Conservation (phyloP, 2,888 invertebrate genomes). For the Cynaeus angustus region DNA sequence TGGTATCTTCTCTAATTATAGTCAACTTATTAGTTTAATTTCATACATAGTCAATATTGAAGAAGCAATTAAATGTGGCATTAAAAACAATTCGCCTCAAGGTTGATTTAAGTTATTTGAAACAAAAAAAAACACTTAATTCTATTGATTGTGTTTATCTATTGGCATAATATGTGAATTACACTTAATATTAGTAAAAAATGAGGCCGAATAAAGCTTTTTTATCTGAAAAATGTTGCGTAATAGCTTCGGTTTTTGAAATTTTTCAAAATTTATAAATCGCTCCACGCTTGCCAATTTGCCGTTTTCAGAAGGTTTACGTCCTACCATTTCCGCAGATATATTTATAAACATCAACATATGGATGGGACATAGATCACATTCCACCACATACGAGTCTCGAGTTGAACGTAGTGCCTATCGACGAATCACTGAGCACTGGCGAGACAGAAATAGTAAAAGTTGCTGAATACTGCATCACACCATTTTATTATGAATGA, state of each 20-base stretch:
- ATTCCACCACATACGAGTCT: slow-evolving; percentile 17
- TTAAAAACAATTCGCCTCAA: too few species aligned
- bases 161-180: too few species aligned
- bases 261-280: slow-evolving; percentile 17
- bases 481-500: slow-evolving; percentile 40
- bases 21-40: too few species aligned
- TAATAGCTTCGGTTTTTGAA: background rate
- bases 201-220: too few species aligned
- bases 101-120: too few species aligned
- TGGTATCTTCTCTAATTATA: too few species aligned
- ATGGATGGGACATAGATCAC: slow-evolving; percentile 32
- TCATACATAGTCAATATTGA: too few species aligned
- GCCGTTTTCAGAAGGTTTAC: slow-evolving; percentile 38
- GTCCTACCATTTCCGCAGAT: slow-evolving; percentile 43
- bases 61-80: too few species aligned
- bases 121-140: too few species aligned
- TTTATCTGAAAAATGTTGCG: background rate
- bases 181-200: too few species aligned
- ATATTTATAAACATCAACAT: slow-evolving; percentile 44
- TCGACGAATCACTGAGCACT: slow-evolving; percentile 7
- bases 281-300: slow-evolving; percentile 29
- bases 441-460: slow-evolving; percentile 44
- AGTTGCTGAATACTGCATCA: slow-evolving; percentile 33
- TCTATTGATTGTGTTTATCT: too few species aligned
- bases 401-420: slow-evolving; percentile 16